phyloP scores from a whole-genome alignment of 2,888 invertebrate species.

The Dysmachus trigonus region DNA sequence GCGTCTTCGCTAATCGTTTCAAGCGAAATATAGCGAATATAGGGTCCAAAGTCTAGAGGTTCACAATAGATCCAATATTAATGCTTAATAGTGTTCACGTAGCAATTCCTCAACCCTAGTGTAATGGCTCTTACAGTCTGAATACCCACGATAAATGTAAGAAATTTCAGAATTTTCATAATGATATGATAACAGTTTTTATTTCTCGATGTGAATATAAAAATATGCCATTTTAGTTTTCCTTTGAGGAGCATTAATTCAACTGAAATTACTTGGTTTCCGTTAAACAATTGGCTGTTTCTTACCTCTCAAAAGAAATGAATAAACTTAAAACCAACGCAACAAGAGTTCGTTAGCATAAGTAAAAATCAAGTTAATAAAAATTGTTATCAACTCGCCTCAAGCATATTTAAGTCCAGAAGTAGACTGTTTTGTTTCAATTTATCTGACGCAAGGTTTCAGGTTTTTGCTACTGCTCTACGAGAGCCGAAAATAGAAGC shows the following conservation, averaged over 20 bases:
- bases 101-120: too few species aligned
- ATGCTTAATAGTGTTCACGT: too few species aligned
- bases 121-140: too few species aligned
- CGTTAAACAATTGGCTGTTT: neutral
- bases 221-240: too few species aligned
- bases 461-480: neutral
- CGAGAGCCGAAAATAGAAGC: neutral
- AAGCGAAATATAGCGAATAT: too few species aligned
- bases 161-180: too few species aligned
- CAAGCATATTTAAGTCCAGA: neutral
- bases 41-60: too few species aligned
- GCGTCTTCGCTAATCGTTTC: too few species aligned
- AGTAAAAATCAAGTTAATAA: neutral
- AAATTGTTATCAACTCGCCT: neutral
- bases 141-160: too few species aligned
- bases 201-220: too few species aligned
- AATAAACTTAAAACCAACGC: neutral
- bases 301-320: neutral
- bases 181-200: too few species aligned
- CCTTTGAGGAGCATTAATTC: neutral
- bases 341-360: slow-evolving; percentile 9
- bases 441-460: neutral
- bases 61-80: too few species aligned
- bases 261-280: neutral
- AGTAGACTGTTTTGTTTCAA: neutral